These are phyloP conservation scores for Zeugodacus cucurbitae DNA, from an alignment of 1,140 invertebrate genomes.

Conservation along the genomic window DNA sequence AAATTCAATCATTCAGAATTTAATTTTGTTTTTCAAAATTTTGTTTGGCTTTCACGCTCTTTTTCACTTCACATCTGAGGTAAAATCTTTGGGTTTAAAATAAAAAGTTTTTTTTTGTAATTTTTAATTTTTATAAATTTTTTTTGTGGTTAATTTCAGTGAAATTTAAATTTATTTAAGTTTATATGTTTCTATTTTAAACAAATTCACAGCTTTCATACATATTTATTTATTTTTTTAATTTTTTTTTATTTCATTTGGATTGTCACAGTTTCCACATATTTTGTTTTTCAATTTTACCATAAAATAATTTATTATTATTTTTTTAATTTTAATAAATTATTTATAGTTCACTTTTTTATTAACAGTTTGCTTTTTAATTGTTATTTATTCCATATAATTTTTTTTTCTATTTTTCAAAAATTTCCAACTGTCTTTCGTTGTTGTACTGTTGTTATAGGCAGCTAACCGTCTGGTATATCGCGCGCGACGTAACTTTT, in stretches of 20 bases:
- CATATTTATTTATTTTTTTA: not conserved
- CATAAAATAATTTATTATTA: too few relatives aligned
- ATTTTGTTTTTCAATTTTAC: too few relatives aligned
- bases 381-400: not conserved
- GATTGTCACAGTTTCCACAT: too few relatives aligned
- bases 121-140: not conserved
- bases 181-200: not conserved
- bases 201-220: not conserved
- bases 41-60: not conserved
- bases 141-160: not conserved
- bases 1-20: not conserved
- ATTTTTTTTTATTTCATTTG: not conserved
- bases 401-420: not conserved
- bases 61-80: conserved; percentile 42
- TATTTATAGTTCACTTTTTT: not conserved
- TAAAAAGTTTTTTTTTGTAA: too few relatives aligned
- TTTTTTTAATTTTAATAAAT: too few relatives aligned
- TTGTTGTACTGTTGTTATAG: not conserved
- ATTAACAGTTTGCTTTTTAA: not conserved
- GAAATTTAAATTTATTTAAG: not conserved
- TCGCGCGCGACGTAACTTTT: not conserved
- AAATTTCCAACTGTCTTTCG: conserved; percentile 27
- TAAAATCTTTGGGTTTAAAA: conserved; percentile 9
- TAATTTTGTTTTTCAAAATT: not conserved
- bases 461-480: not conserved